Base-by-base conservation (phyloP, 2,797 vertebrate species). In the Bovichtus diacanthus region DNA sequence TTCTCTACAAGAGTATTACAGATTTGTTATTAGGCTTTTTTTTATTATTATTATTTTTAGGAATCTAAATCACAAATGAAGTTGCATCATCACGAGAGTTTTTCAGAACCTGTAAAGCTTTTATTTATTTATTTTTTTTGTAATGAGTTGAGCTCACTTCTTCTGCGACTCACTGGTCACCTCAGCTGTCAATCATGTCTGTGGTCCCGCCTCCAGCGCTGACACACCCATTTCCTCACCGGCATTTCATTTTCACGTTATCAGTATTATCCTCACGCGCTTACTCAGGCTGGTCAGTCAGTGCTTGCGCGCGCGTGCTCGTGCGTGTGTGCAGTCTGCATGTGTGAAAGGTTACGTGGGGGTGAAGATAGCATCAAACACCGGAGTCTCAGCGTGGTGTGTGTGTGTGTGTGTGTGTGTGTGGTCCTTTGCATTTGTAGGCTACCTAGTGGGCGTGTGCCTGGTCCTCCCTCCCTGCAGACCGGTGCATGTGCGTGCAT, bases 201-300 rank as follows among this genome's bases (percentile, higher is more conserved):
- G 15, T 49, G 15, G 1, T 23, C 80, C 87, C 85, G 88, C 89
- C 90, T 19, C 53, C 76, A 5, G 36, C 19, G 41, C 67, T 39
- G 76, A 82, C 88, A 88, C 90, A 88, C 90, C 89, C 78, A 86
- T 87, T 65, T 81, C 51, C 77, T 83, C 78, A 81, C 85, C 82
- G 84, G 87, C 75, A 6, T 76, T 70, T 87, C 34, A 68, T 74
- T 53, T 58, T n/a, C 51, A 9, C 16, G n/a, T 49, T 21, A 49
- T 80, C 55, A 46, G 59, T 39, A 68, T 75, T 21, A 70, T 50
- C 47, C 47, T 44, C 81, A 77, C 80, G 78, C 58, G 49, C 49
- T 3, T 31, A 9, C 3, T 2, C n/a, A n/a, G 47, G 25, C 25
- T 27, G 49, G 47, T 15, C 63, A 66, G 9, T 23, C 41, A 19